Base-by-base conservation (phyloP, 2,113 vertebrate species). In the Plectropomus leopardus region DNA sequence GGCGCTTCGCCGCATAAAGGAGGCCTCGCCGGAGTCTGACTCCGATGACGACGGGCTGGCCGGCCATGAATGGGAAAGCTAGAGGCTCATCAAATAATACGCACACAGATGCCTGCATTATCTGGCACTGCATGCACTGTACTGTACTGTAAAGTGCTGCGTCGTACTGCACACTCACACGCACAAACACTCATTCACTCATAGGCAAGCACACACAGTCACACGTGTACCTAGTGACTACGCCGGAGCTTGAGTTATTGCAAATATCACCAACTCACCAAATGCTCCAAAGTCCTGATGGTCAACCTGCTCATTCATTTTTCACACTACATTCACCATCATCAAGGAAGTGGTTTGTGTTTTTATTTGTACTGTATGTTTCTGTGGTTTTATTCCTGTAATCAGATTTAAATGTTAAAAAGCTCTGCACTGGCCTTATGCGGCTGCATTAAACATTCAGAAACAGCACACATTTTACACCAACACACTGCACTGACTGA, bases 11-110 rank as follows among this genome's bases (percentile, higher is more conserved):
- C 96, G 98, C 87, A 99, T 99, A 92, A 99, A 99, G 85, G 98
- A 99, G 89, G 98, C 98, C 0, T 99, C 98, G 0, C 98, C 98
- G 3, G 98, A 99, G 45, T 99, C 98, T 0, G 98, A 99, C 82
- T 97, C 97, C 3, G 98, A 99, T 72, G 98, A 99, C 3, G 98
- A 99, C 47, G 95, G 92, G 71, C 91, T 96, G 68, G 94, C 96
- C 48, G 95, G 95, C 77, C 94, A 95, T 42, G 98, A 99, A 83
- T 99, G 98, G 98, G 98, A 99, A 86, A 99, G 95, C 92, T 99
- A 96, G 95, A 68, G 26, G 64, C 48, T 16, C 51, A 67, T 50
- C 48, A 53, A 17, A 65, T 34, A 47, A 55, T 7, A 68, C 66
- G 4, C 40, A 82, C 74, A 86, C 64, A 73, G 47, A 88, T 57